These are phyloP conservation scores for Mallotus villosus DNA, from an alignment of 2,797 vertebrate species.

Conservation along the genomic window DNA sequence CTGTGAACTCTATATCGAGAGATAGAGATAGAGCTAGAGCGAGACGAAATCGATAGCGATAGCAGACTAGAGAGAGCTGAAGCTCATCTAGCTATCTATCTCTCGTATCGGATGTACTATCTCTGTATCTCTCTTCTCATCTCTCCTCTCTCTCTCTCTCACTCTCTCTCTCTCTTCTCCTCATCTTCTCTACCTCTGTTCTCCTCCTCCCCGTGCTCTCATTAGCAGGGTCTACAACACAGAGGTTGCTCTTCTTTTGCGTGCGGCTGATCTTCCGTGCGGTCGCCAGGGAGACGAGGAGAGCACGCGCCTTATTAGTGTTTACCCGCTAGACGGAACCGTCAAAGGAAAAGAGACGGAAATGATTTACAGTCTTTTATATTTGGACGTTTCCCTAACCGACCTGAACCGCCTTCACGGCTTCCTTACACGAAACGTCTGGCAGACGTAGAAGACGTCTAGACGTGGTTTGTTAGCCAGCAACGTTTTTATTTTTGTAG, in stretches of 20 bases:
- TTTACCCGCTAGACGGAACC: slow-evolving; percentile 34
- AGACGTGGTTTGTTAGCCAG: slow-evolving; percentile 6
- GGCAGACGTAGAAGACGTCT: slow-evolving; percentile 16
- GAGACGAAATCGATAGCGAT: no score
- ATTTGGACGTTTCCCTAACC: slow-evolving; percentile 23
- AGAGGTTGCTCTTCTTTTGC: slow-evolving; percentile 29
- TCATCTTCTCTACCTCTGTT: slow-evolving; percentile 23
- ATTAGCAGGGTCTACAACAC: slow-evolving; percentile 39
- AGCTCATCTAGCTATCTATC: no score
- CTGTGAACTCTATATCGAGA: no score
- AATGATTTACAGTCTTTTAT: slow-evolving; percentile 17
- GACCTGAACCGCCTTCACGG: slow-evolving; percentile 37
- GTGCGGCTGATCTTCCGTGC: slow-evolving; percentile 15
- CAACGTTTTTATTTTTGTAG: background rate
- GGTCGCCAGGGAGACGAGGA: slow-evolving; percentile 26
- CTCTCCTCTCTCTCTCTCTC: no score
- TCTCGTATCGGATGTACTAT: no score
- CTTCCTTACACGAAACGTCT: slow-evolving; percentile 35
- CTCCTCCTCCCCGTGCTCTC: slow-evolving; percentile 8
- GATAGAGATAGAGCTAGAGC: no score
- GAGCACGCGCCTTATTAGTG: slow-evolving; percentile 30
- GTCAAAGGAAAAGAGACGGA: slow-evolving; percentile 13
- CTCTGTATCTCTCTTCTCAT: no score
- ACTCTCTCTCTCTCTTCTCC: slow-evolving; percentile 22
- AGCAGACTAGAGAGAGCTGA: no score